Base-by-base conservation (phyloP, 2,797 vertebrate genomes). In the Serranus cabrilla region DNA sequence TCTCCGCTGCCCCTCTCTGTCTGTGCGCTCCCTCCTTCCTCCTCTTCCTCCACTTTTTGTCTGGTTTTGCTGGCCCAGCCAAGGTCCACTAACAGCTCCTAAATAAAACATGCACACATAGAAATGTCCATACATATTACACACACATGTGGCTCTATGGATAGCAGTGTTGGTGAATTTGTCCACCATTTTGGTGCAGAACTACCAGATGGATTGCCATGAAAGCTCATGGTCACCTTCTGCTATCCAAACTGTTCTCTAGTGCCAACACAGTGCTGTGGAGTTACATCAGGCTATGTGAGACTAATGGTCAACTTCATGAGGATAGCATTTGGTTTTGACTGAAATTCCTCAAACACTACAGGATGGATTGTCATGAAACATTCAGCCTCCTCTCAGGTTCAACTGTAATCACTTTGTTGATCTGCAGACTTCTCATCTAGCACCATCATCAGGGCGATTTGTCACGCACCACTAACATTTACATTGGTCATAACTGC, bases 71-170 rank as follows among this genome's bases (percentile, higher is more conserved):
- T 88, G 18, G 84, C 92, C 84, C 89, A 72, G 84, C 89, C 93
- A 0, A 93, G 91, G 75, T 95, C 95, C 71, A 90, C 87, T 47
- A 92, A 81, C 81, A 95, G 88, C 90, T 96, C 92, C 96, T 96
- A 43, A 45, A 80, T 11, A 55, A 68, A 56, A 50, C 39, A 78
- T 21, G 67, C 27, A 63, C 25, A 74, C 14, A 25, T 0, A 40
- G 6, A 60, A 16, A 68, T 34, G 54, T 55, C 17, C 5, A 70
- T 9, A 54, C 1, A 56, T 0, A 37, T 65, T 20, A 51, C 49
- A 60, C 23, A 18, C 1, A 56, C 11, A 43, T 50, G 2, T 46
- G 25, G 21, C 12, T 71, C 9, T 11, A 14, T 2, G 43, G 3
- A 51, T 51, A 23, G 16, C 14, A 11, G 5, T 7, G 54, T 20